Percentiles rank a stretch among this genome's conserved stretches.
These are phyloP conservation scores for Copsychus sechellarum DNA, from an alignment of 2,113 vertebrate genomes.

Conservation along the genomic window DNA sequence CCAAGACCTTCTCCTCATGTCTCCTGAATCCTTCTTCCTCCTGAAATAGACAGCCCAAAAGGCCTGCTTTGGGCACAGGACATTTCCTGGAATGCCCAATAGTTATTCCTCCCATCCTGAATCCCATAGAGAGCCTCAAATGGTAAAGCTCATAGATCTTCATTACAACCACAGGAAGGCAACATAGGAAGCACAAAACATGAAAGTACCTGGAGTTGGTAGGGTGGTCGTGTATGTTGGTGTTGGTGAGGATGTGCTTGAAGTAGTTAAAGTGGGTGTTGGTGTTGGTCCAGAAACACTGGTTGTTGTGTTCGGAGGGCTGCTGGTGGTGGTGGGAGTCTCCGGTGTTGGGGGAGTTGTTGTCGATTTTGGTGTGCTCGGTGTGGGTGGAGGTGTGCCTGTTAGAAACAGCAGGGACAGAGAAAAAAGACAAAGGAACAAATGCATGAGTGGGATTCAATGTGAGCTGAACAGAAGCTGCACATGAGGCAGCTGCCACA, in stretches of 20 bases:
- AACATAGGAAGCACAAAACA: neutral
- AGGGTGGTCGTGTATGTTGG: neutral
- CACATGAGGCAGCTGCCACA: neutral
- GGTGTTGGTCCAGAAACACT: neutral
- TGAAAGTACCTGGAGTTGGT: neutral
- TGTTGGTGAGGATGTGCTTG: neutral
- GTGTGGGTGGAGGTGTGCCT: no score
- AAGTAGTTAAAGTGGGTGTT: neutral
- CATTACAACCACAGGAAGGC: neutral
- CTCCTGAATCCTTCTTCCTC: neutral
- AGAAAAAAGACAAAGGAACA: no score
- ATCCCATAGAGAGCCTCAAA: neutral
- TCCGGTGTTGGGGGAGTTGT: no score
- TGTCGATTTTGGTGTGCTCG: no score
- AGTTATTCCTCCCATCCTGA: neutral
- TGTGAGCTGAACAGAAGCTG: no score
- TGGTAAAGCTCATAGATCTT: neutral
- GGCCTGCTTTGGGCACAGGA: neutral
- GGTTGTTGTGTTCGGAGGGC: no score
- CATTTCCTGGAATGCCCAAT: neutral
- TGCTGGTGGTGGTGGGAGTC: no score
- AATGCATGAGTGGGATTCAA: no score
- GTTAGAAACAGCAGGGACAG: no score
- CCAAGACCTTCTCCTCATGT: neutral
- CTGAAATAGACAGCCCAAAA: neutral